Base-by-base conservation (phyloP, 2,113 vertebrate genomes). In the Globicephala melas region DNA sequence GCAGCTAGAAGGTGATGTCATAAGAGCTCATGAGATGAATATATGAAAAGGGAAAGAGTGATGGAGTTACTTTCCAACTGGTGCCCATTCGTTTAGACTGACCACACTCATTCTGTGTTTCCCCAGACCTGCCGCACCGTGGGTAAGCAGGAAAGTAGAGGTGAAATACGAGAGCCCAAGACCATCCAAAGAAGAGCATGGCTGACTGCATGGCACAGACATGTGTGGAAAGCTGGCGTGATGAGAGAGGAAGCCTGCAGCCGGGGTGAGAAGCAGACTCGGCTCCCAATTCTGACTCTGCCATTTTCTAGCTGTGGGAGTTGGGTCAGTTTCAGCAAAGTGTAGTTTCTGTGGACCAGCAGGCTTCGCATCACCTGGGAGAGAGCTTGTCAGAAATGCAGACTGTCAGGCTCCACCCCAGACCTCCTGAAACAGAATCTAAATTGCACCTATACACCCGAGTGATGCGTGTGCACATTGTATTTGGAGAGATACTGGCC, bases 221-320 rank as follows among this genome's bases (percentile, higher is more conserved):
- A 6, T 18, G 6, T 1, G 1, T 17, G 7, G 3, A 23, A 0
- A 21, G 36, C 3, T 4, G 7, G 11, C 21, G 4, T 33, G 26
- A 41, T 11, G 36, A 17, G 44, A 68, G 25, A 25, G 18, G 26
- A 70, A 36, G 38, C 1, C 41, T 31, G 6, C 3, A 3, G 33
- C 25, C 25, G 17, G 25, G 2, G 2, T 8, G 81, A 74, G 81
- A 33, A 26, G 9, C 28, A 36, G 17, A 1, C 2, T 8, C 2
- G 3, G 18, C 12, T 13, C 41, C 41, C 31, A 36, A 4, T 7
- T 18, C 31, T 28, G 65, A 44, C 11, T 33, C 20, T 25, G 4
- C 10, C 1, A 11, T 11, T 86, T 58, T 62, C 7, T 26, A 13
- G 65, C 18, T 21, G 5, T 0, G 1, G 28, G 73, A 65, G 28